Evolutionary conservation across 2,888 invertebrate species (phyloP).

Genomic region (Sthenelais limicola): DNA sequence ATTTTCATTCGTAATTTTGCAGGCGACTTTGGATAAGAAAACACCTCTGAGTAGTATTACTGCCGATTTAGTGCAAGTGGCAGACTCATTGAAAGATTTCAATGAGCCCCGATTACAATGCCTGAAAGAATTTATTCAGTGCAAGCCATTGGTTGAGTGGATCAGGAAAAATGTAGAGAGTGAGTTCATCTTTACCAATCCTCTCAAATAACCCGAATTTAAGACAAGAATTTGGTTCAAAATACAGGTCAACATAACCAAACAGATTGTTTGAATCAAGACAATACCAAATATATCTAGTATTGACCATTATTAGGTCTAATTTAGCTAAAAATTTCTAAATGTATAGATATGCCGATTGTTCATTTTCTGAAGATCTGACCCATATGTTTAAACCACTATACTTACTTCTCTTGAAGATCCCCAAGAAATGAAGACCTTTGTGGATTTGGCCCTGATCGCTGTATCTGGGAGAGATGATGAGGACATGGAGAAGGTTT

Average conservation of each 20-base stretch:
- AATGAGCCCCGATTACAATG: constrained; percentile 49
- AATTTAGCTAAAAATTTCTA: too few relatives aligned
- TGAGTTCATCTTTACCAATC: neutral
- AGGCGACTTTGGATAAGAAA: too few relatives aligned
- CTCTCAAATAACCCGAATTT: neutral
- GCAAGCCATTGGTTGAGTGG: constrained; percentile 56
- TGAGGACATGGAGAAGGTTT: constrained; percentile 61
- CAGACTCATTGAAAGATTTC: constrained; percentile 50
- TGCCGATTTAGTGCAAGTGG: constrained; percentile 42
- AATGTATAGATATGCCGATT: too few relatives aligned
- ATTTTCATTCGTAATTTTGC: too few relatives aligned
- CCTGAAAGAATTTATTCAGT: constrained; percentile 51
- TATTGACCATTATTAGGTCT: too few relatives aligned
- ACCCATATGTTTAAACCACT: too few relatives aligned
- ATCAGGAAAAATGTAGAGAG: constrained; percentile 51
- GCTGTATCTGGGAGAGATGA: constrained; percentile 61
- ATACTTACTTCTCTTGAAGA: too few relatives aligned
- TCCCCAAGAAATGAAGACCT: constrained; percentile 51
- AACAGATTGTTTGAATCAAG: too few relatives aligned
- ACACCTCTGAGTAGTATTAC: constrained; percentile 38
- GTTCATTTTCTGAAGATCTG: too few relatives aligned
- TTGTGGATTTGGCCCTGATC: constrained; percentile 64
- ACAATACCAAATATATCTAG: too few relatives aligned
- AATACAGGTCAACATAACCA: too few relatives aligned
- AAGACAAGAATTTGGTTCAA: neutral